Base-by-base conservation (phyloP, 2,797 vertebrate species). In the Gymnothorax reevesii region DNA sequence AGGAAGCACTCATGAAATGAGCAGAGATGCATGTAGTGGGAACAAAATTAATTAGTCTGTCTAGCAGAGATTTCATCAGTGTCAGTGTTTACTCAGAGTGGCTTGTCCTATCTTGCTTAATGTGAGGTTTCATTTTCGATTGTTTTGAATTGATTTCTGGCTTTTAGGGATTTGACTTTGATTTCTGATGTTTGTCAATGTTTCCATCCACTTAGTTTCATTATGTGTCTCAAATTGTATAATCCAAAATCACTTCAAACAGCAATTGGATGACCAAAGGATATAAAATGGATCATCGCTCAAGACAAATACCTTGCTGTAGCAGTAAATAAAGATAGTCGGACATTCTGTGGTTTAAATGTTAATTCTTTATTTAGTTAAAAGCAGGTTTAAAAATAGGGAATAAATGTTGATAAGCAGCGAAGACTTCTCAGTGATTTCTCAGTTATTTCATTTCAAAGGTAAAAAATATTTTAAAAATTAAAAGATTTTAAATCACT, bases 1-100 rank as follows among this genome's bases (percentile, higher is more conserved):
- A 93, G 91, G 92, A 93, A 92, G 93, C 90, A 90, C 89, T 90
- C 87, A 88, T 92, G 90, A 86, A 54, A 57, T 22, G 49, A 55
- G 57, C n/a, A 27, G 69, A 5, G 79, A 33, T 75, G 42, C 59
- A 55, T 71, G 42, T 17, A 59, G 66, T 54, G 54, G 54, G 54
- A 57, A 75, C 82, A 15, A 75, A 87, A 73, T 82, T 57, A 86
- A 86, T 66, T 82, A 62, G 52, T n/a, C 54, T 69, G 85, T 86
- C 85, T 64, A 82, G 49, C 49, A 55, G 59, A 79, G 49, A 64
- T 82, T 82, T 82, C 52, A 15, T 82, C 17, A 8, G 42, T 15
- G 60, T 64, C 54, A 22, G 77, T 54, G 7, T 80, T 54, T 80
- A 55, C 25, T 55, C 49, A 49, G 4, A 10, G 17, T 22, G 8